Evolutionary conservation across 2,113 vertebrate genomes (phyloP), one percentile per base, ranked within the genome.

Genomic region (Helogale parvula): DNA sequence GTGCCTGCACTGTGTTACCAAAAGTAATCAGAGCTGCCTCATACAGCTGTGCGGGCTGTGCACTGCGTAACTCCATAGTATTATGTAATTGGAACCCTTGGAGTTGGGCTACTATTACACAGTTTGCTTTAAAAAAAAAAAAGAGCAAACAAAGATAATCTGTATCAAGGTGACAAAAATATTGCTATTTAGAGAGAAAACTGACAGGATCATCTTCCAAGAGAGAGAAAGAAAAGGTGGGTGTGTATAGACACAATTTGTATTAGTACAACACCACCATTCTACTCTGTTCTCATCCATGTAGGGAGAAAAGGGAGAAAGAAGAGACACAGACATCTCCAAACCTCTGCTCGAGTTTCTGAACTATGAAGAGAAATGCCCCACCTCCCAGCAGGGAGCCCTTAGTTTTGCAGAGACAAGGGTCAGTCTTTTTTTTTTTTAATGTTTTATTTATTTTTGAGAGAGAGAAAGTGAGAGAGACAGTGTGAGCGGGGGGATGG

Each of bases 181-280:
- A 31, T 66, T 69, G n/a, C 31, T 72, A 86, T 66, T 81, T 74
- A 94, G 83, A 90, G 72, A 45, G 54, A 90, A 86, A 91, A 87
- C 47, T 29, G 52, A 90, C 41, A 35, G 27, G 50, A 83, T 79
- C n/a, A 57, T n/a, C 21, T 86, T 85, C 45, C 35, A 81, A 94
- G 45, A 66, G 38, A 52, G 17, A 84, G 66, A 87, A n/a, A 65
- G n/a, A 90, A 38, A 52, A 45, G 33, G 23, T 52, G 25, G 23
- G 50, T 69, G 23, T 89, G 27, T 41, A 11, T 8, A 50, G 54
- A 25, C 31, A 50, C 25, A 45, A 25, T 41, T 76, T 33, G 3
- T 80, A 29, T 52, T 31, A 16, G 66, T 68, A 54, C 72, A 35
- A 66, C 90, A 68, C 25, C n/a, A 50, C 33, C 57, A 5, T 29